These are phyloP conservation scores for Chauna torquata DNA, from an alignment of 2,113 vertebrate genomes.

Conservation along the genomic window DNA sequence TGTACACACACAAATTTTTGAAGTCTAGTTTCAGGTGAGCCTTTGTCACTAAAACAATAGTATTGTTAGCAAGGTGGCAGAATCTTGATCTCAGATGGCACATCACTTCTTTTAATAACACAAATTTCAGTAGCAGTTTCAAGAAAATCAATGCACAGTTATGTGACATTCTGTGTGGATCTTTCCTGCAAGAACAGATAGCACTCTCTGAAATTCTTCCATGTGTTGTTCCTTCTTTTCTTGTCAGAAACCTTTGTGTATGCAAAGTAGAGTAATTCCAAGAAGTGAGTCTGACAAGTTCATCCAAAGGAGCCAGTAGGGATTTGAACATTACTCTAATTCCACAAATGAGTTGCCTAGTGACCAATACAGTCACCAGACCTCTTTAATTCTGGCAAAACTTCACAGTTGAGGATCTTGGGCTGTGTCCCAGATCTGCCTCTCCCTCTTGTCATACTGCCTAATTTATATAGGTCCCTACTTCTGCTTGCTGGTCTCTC, in stretches of 20 bases:
- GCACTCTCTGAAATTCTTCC: background rate
- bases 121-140: background rate
- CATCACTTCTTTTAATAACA: background rate
- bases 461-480: background rate
- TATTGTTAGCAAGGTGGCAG: background rate
- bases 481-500: background rate
- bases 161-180: background rate
- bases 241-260: background rate
- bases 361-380: background rate
- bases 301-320: background rate
- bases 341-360: background rate
- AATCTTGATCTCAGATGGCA: background rate
- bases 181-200: background rate
- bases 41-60: background rate
- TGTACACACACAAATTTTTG: background rate
- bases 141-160: background rate
- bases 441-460: background rate
- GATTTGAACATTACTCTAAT: background rate
- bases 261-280: background rate
- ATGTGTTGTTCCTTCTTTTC: background rate
- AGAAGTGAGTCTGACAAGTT: background rate
- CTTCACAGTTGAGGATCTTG: background rate
- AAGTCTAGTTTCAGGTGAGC: background rate
- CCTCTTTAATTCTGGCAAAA: background rate
- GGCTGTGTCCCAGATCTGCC: background rate